Percentiles rank a stretch among this genome's conserved stretches.
These are phyloP conservation scores for Dallia pectoralis DNA, from an alignment of 2,797 vertebrate species.

Conservation along the genomic window DNA sequence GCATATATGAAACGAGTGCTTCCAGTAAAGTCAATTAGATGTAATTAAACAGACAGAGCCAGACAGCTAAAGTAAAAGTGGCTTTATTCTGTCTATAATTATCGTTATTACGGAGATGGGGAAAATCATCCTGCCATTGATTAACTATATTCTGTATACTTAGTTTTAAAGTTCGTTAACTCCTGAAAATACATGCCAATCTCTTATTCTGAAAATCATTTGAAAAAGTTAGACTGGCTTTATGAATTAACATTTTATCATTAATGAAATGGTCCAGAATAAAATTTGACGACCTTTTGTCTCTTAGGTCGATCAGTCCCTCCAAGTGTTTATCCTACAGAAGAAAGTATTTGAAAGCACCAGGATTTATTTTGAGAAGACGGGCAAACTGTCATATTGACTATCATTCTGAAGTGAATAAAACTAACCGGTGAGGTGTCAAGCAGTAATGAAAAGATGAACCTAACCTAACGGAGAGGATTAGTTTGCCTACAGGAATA, in stretches of 20 bases:
- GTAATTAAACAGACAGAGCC: background rate
- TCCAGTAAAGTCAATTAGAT: conserved; percentile 7
- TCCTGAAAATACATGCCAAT: background rate
- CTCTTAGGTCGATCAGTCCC: background rate
- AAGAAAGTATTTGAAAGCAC: background rate
- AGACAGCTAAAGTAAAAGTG: background rate
- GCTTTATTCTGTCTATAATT: background rate
- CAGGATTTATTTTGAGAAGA: background rate
- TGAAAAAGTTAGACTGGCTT: background rate
- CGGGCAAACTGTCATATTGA: background rate
- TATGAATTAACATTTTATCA: background rate
- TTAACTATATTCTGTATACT: background rate
- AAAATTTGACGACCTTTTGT: background rate
- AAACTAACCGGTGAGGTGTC: background rate
- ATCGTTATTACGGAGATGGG: background rate
- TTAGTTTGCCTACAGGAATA: background rate
- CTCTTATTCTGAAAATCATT: background rate
- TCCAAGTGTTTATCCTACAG: background rate
- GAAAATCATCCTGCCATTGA: background rate
- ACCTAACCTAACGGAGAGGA: background rate
- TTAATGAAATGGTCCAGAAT: background rate
- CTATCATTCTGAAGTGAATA: background rate
- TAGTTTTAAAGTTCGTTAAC: background rate
- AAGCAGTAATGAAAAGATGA: conserved; percentile 1
- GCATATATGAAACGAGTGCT: background rate